Percentiles rank a stretch among this genome's conserved stretches.
Evolutionary conservation across 2,797 vertebrate species (phyloP).

Genomic region (Eulemur rubriventer): DNA sequence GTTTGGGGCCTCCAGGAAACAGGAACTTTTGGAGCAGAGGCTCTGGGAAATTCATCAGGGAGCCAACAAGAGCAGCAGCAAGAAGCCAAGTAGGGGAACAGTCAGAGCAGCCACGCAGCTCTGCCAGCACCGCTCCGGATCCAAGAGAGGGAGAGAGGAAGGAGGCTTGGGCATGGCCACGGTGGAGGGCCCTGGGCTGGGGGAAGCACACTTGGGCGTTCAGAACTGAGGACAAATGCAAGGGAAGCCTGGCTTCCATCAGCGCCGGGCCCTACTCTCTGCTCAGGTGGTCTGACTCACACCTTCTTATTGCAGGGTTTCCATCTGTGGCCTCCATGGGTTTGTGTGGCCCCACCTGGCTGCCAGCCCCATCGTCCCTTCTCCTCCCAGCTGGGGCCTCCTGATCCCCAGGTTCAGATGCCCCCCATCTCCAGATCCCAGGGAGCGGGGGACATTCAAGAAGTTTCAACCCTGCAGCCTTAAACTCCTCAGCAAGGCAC

Average conservation of each 20-base stretch:
- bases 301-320: neutral
- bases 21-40: neutral
- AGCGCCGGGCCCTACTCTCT: neutral
- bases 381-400: neutral
- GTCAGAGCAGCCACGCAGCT: neutral
- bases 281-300: neutral
- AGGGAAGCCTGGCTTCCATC: neutral
- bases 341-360: neutral
- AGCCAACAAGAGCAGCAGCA: neutral
- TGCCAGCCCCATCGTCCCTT: neutral
- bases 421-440: neutral
- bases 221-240: neutral
- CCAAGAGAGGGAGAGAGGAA: neutral
- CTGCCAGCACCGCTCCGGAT: neutral
- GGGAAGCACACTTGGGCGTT: neutral
- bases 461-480: neutral
- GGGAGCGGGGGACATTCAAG: neutral
- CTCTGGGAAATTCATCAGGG: neutral
- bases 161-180: neutral
- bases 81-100: neutral
- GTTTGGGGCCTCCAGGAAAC: neutral
- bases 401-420: neutral
- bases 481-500: neutral
- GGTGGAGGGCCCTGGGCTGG: neutral
- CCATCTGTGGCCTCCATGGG: rapidly evolving